Conservation (phyloP, 92 coral and sea anemone genomes). For the Bergia puertoricense region DNA sequence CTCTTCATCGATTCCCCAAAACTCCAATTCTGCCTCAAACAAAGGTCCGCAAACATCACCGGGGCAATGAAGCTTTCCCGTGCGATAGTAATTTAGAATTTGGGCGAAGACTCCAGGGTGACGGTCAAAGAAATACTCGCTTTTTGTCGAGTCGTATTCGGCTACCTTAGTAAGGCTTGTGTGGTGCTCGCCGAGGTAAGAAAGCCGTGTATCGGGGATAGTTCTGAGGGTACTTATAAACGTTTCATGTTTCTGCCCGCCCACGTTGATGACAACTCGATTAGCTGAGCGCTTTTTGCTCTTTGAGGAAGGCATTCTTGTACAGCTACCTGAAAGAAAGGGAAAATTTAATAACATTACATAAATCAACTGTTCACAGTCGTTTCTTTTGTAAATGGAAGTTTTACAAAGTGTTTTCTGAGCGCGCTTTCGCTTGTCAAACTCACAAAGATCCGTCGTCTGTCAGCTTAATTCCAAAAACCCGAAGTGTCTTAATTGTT, state of each 20-base stretch:
- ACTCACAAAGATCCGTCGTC: neutral
- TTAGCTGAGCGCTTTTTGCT: constrained; percentile 70
- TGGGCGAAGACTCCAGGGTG: constrained; percentile 96
- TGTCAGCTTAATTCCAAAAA: neutral
- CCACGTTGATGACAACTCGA: constrained; percentile 87
- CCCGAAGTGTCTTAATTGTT: neutral
- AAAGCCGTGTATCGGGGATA: constrained; percentile 93
- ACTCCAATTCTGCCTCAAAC: constrained; percentile 89
- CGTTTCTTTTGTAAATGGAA: neutral
- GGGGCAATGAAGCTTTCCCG: constrained; percentile 95
- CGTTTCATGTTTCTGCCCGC: constrained; percentile 94
- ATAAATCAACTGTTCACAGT: neutral
- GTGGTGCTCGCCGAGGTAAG: constrained; percentile 84
- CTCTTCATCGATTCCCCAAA: constrained; percentile 96
- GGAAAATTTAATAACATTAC: neutral
- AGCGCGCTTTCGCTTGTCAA: neutral
- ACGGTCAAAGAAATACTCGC: constrained; percentile 94
- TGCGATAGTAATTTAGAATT: constrained; percentile 90
- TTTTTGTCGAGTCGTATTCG: constrained; percentile 73
- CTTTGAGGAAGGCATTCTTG: constrained; percentile 67
- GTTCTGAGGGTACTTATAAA: constrained; percentile 81
- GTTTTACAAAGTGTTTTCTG: neutral
- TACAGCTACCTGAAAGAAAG: constrained; percentile 18
- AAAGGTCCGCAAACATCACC: constrained; percentile 93
- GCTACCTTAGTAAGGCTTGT: constrained; percentile 71